phyloP scores from a whole-genome alignment of 2,797 vertebrate species.

The Falco cherrug region DNA sequence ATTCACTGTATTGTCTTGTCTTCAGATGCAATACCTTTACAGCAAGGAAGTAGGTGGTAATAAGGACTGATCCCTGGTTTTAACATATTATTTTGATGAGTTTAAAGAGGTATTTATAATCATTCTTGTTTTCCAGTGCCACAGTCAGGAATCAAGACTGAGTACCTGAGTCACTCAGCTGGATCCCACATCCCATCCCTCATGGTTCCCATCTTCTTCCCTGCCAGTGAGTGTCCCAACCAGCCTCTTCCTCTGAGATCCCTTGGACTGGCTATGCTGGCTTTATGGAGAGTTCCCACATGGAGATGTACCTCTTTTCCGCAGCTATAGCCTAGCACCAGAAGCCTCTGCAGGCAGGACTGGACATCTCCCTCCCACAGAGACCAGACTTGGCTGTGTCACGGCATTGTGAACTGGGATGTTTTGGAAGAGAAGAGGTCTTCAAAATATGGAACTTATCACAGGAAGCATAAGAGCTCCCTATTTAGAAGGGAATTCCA shows the following conservation, averaged over 20 bases:
- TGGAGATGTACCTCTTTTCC: background rate
- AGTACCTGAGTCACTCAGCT: background rate
- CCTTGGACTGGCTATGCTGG: background rate
- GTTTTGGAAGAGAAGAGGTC: background rate
- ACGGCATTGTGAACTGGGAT: background rate
- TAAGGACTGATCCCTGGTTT: background rate
- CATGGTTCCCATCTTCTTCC: accelerated
- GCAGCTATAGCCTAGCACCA: background rate
- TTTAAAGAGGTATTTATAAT: background rate
- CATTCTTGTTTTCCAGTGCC: background rate
- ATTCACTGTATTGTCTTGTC: background rate
- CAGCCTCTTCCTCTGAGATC: background rate
- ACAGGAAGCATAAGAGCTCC: background rate
- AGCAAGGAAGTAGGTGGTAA: background rate
- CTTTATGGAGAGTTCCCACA: background rate
- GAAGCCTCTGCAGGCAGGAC: background rate
- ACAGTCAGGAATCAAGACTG: background rate
- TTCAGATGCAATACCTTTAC: background rate
- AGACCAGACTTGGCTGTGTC: background rate
- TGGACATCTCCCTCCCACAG: accelerated
- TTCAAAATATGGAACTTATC: background rate
- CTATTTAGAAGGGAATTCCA: background rate
- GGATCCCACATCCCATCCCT: background rate
- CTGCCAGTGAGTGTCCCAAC: background rate
- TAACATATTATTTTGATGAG: background rate